phyloP scores from a whole-genome alignment of 1,140 invertebrate species.

The Bombus impatiens region DNA sequence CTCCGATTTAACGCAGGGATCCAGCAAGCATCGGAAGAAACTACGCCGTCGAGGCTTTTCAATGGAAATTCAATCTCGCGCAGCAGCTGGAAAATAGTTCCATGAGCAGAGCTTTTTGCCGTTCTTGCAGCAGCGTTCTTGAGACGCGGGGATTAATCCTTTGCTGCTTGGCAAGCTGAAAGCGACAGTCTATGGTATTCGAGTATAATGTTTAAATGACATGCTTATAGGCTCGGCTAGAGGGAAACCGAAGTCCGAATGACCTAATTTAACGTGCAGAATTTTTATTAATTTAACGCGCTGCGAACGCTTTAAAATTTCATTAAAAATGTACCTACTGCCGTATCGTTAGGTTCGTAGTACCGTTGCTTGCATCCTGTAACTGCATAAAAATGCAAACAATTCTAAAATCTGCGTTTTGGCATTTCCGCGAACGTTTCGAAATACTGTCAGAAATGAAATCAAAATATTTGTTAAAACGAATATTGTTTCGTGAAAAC shows the following conservation, averaged over 20 bases:
- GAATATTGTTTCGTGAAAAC: neutral
- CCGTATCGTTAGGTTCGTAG: too few species aligned
- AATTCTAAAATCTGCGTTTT: neutral
- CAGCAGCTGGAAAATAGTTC: neutral
- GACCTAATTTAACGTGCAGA: neutral
- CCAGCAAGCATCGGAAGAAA: neutral
- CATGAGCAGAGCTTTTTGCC: neutral
- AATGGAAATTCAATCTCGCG: constrained; percentile 21
- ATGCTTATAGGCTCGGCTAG: neutral
- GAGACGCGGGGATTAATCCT: neutral
- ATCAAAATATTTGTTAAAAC: neutral
- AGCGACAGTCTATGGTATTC: neutral
- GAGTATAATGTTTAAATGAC: neutral
- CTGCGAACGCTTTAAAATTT: too few species aligned
- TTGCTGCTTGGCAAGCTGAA: neutral
- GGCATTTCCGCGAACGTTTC: neutral
- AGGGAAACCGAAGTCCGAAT: neutral
- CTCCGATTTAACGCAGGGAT: neutral
- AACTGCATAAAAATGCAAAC: too few species aligned
- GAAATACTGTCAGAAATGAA: neutral
- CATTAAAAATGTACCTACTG: too few species aligned
- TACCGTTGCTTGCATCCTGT: too few species aligned
- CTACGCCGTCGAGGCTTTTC: neutral
- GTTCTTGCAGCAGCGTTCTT: neutral
- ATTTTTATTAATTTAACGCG: neutral